Percentiles rank a stretch among this genome's conserved stretches.
Evolutionary conservation across 2,113 vertebrate genomes (phyloP).

Genomic region (Catharus minimus): DNA sequence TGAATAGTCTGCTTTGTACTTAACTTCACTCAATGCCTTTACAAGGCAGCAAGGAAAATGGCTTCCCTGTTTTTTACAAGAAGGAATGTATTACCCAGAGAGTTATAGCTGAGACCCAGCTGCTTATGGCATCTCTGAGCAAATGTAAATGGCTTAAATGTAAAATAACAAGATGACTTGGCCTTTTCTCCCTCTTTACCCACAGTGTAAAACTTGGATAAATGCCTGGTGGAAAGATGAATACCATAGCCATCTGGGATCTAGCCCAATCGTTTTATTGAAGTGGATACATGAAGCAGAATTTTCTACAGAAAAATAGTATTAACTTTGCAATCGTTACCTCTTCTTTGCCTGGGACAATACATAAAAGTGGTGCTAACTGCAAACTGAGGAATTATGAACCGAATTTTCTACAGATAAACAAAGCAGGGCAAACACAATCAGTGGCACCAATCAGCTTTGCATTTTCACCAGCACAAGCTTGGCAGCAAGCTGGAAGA

Average conservation of each 20-base stretch:
- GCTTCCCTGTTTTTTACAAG: neutral
- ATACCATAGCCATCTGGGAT: neutral
- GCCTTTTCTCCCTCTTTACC: neutral
- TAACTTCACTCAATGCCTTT: neutral
- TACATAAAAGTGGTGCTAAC: neutral
- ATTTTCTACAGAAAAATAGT: neutral
- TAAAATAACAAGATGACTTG: neutral
- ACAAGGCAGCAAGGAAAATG: neutral
- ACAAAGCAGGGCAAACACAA: neutral
- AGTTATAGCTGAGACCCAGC: constrained; percentile 10
- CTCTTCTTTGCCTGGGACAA: neutral
- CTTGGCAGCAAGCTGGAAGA: neutral
- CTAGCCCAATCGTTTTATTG: neutral
- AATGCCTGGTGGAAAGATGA: neutral
- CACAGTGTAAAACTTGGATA: neutral
- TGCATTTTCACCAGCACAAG: neutral
- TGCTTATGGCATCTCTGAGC: neutral
- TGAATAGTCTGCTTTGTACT: neutral
- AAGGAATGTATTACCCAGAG: neutral
- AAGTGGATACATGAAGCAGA: neutral
- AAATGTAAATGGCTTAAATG: neutral
- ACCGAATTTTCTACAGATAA: neutral
- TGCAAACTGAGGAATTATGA: neutral
- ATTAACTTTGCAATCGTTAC: neutral
- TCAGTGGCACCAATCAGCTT: neutral